Conservation (phyloP, 2,113 vertebrate genomes). For the Otus sunia region DNA sequence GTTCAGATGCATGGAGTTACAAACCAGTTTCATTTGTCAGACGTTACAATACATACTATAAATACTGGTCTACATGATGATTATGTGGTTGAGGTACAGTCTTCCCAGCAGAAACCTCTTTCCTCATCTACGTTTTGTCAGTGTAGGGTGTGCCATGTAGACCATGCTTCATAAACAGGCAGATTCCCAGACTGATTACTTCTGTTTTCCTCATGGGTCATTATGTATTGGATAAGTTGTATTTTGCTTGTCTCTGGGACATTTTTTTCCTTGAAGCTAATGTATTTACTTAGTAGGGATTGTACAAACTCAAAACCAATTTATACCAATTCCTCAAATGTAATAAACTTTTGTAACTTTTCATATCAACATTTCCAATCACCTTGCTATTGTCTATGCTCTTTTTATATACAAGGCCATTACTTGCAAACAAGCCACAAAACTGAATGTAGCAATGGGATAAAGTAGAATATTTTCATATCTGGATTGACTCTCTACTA, state of each 20-base stretch:
- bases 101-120: background rate
- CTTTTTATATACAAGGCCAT: background rate
- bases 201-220: background rate
- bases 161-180: background rate
- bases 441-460: background rate
- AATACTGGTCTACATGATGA: background rate
- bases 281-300: background rate
- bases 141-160: background rate
- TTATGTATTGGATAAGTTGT: background rate
- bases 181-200: background rate
- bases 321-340: background rate
- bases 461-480: background rate
- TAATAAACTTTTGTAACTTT: background rate
- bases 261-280: background rate
- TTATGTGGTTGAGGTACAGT: background rate
- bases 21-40: background rate
- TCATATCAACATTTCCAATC: background rate
- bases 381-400: background rate
- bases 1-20: background rate
- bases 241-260: background rate
- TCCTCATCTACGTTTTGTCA: background rate
- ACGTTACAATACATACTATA: background rate
- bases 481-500: background rate
- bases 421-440: background rate
- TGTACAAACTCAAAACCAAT: background rate